Conservation (phyloP, 1,140 invertebrate genomes). For the Nephila pilipes region DNA sequence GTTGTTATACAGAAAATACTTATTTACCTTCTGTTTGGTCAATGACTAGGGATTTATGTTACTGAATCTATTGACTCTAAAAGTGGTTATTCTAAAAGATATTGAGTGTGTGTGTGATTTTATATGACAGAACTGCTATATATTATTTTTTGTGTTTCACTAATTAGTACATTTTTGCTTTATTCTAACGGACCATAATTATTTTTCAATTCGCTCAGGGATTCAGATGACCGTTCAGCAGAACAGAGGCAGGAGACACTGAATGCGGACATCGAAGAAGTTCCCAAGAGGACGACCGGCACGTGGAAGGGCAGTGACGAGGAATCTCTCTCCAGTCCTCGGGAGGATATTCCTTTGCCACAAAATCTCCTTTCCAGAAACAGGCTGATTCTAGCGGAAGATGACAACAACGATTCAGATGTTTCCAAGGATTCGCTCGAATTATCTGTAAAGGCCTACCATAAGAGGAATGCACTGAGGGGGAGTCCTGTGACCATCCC, state of each 20-base stretch:
- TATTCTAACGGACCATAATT: not conserved
- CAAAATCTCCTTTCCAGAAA: not conserved
- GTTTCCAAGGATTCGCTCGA: constrained; percentile 70
- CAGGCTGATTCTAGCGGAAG: not conserved
- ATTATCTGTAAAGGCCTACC: not conserved
- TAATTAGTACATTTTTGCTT: no score
- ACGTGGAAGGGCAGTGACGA: not conserved
- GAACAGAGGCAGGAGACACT: not conserved
- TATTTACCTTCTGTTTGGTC: no score
- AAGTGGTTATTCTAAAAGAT: no score
- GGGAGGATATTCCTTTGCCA: not conserved
- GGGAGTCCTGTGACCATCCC: not conserved
- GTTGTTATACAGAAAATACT: no score
- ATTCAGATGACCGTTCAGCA: not conserved
- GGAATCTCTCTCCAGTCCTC: not conserved
- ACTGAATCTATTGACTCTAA: no score
- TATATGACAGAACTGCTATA: no score
- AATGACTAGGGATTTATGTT: no score
- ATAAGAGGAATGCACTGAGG: not conserved
- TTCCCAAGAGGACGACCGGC: not conserved
- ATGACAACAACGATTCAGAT: constrained; percentile 61
- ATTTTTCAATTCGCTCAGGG: not conserved
- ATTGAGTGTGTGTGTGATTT: no score
- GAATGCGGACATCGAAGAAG: not conserved
- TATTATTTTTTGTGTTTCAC: no score